Evolutionary conservation across 2,113 vertebrate species (phyloP), one percentile per base, ranked within the genome.

Genomic region (Todiramphus saurophagus): DNA sequence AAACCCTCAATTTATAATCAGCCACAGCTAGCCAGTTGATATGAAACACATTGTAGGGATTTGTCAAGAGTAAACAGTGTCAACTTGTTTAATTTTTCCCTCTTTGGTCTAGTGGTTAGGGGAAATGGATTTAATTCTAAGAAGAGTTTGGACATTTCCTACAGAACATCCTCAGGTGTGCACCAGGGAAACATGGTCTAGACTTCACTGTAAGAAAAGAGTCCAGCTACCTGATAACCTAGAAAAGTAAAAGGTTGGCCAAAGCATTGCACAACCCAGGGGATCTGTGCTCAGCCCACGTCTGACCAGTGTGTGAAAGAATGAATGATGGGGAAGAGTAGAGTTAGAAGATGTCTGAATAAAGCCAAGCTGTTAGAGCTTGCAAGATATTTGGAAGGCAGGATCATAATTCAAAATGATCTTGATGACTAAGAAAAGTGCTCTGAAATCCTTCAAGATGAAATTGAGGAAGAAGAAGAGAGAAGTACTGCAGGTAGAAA

Each of bases 1-100:
- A 95, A 94, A 68, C 20, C 30, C 28, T 89, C 69, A 46, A 31
- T 91, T 89, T 79, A 78, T 82, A 87, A 89, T 84, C 74, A 87
- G 44, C 35, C 62, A 82, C 51, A 68, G 48, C 91, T 60, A 72
- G 64, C 81, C 56, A 48, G 35, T 18, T 87, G 81, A 92, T 62
- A 44, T 7, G 35, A 94, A 92, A 89, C 73, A 92, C 20, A 68
- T 28, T 73, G 24, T 66, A 53, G 69, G 23, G 48, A 81, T 89
- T 89, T 84, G 43, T 67, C 46, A 70, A 46, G 80, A 87, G 83
- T 67, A 68, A 87, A 87, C n/a, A 10, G 2, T 58, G 55, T 51
- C 64, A 60, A 30, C 55, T n/a, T 1, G 2, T 74, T 86, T 70
- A 3, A 19, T 48, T 69, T 85, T 81, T 78, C 25, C 51, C 13